Evolutionary conservation across 2,797 vertebrate genomes (phyloP).

Genomic region (Morus bassanus): DNA sequence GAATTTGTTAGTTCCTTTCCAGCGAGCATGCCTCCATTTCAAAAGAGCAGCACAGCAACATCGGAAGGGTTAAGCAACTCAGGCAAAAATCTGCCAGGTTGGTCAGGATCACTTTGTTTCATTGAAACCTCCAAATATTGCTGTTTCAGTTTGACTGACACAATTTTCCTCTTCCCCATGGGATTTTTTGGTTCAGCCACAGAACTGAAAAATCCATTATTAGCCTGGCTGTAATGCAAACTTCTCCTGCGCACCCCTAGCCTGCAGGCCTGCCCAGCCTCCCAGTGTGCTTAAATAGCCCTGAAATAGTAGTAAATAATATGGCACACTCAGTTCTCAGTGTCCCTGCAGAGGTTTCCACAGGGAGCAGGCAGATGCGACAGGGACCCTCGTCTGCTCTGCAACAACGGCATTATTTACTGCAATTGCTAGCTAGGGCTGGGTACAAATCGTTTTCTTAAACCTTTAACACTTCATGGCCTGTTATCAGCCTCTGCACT

Average conservation of each 20-base stretch:
- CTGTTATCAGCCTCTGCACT: not conserved
- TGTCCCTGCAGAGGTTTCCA: not conserved
- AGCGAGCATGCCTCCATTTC: not conserved
- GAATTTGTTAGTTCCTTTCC: not conserved
- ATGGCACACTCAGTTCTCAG: not conserved
- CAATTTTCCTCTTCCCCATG: constrained; percentile 12
- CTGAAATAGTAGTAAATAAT: not conserved
- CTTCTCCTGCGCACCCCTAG: not conserved
- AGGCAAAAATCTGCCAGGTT: not conserved
- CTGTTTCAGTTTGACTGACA: not conserved
- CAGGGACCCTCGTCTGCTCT: not conserved
- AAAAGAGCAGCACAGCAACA: not conserved
- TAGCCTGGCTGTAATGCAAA: constrained; percentile 25
- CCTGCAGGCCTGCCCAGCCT: constrained; percentile 4
- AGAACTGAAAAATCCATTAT: constrained; percentile 58
- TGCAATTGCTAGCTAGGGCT: not conserved
- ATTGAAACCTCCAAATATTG: not conserved
- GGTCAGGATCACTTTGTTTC: not conserved
- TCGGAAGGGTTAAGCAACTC: not conserved
- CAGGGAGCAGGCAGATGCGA: not conserved
- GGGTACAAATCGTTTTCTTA: not conserved
- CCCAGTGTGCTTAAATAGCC: not conserved
- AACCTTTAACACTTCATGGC: not conserved
- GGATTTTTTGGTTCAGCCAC: constrained; percentile 30
- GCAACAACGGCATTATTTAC: not conserved